Evolutionary conservation across 2,797 vertebrate genomes (phyloP).

Genomic region (Bradypus variegatus): DNA sequence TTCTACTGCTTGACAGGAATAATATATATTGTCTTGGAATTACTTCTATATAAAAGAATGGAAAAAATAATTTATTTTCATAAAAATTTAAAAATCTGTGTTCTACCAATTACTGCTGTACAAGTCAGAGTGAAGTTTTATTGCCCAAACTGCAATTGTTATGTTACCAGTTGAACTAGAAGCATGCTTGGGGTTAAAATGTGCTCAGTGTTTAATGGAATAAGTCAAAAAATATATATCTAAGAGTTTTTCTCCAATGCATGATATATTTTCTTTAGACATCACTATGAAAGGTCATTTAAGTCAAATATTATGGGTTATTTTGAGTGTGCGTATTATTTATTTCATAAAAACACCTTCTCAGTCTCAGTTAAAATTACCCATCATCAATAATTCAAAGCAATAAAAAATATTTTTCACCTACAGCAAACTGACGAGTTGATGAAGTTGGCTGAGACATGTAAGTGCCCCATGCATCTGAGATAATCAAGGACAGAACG

Average conservation of each 20-base stretch:
- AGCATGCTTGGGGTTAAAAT: not conserved
- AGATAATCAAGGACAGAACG: rapidly evolving
- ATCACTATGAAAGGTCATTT: too few relatives aligned
- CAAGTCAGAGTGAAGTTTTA: not conserved
- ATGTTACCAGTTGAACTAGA: not conserved
- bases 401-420: not conserved
- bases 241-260: not conserved
- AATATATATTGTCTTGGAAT: not conserved
- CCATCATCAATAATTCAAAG: not conserved
- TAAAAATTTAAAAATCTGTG: not conserved
- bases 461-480: rapidly evolving
- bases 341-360: not conserved
- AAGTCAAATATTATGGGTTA: not conserved
- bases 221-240: not conserved
- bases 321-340: not conserved
- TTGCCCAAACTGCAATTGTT: not conserved
- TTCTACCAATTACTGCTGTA: not conserved
- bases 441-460: rapidly evolving
- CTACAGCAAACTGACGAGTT: not conserved
- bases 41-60: not conserved
- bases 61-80: not conserved
- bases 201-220: not conserved
- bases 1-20: not conserved
- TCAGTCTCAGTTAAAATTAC: not conserved
- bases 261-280: not conserved